phyloP scores from a whole-genome alignment of 2,113 vertebrate species.

The Spilogale gracilis region DNA sequence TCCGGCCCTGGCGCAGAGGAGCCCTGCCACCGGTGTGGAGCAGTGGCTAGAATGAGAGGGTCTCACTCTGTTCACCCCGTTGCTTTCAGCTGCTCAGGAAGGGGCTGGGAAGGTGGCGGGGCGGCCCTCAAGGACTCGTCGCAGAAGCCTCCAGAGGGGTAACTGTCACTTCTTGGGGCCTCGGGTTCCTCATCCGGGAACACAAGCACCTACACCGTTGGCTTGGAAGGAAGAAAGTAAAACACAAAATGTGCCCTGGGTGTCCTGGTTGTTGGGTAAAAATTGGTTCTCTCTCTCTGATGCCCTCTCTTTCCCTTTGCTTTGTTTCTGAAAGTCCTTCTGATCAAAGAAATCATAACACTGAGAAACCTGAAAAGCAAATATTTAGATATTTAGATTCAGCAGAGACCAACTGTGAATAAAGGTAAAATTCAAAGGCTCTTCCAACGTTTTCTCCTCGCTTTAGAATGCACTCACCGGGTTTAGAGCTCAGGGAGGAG shows the following conservation, averaged over 20 bases:
- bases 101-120: not conserved
- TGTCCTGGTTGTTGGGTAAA: not conserved
- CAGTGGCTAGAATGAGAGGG: not conserved
- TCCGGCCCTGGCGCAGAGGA: rapidly evolving
- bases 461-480: not conserved
- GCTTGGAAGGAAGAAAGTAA: not conserved
- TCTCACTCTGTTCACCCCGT: not conserved
- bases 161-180: too few relatives aligned
- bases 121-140: not conserved
- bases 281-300: not conserved
- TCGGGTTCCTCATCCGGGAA: not conserved
- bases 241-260: not conserved
- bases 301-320: not conserved
- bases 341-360: not conserved
- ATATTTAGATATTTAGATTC: not conserved
- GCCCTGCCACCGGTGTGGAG: rapidly evolving
- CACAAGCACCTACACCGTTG: not conserved
- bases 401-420: not conserved
- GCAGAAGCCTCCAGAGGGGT: not conserved
- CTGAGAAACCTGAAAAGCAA: not conserved
- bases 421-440: not conserved
- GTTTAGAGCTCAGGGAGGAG: not conserved
- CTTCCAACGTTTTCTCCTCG: not conserved
- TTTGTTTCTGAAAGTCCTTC: not conserved
- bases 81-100: not conserved